These are phyloP conservation scores for Gavia stellata DNA, from an alignment of 2,113 vertebrate species.

Conservation along the genomic window DNA sequence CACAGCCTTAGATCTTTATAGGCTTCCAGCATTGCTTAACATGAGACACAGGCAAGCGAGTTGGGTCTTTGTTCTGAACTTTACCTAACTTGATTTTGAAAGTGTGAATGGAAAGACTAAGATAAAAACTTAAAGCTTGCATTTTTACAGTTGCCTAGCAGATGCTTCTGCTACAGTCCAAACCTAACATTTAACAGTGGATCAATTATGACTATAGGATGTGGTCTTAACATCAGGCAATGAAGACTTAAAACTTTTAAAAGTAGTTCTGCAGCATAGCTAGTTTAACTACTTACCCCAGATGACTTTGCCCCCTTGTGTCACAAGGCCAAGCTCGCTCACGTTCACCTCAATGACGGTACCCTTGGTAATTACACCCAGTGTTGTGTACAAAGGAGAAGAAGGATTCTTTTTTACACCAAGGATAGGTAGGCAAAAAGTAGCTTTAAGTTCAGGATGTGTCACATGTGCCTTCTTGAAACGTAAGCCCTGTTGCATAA, in stretches of 20 bases:
- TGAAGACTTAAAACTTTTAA: not conserved
- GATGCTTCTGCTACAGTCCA: not conserved
- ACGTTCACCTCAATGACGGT: conserved; percentile 95
- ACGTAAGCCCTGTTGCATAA: conserved; percentile 83
- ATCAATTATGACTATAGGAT: not conserved
- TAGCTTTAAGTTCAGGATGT: conserved; percentile 97
- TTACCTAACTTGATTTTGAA: not conserved
- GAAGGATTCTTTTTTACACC: conserved; percentile 98
- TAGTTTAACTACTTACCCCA: conserved; percentile 85
- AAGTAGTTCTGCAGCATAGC: not conserved
- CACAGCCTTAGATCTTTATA: not conserved
- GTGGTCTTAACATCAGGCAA: not conserved
- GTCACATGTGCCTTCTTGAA: conserved; percentile 98
- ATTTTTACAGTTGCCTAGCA: not conserved
- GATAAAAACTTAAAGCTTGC: not conserved
- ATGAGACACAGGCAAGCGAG: not conserved
- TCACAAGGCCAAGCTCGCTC: conserved; percentile 94
- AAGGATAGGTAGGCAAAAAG: conserved; percentile 94
- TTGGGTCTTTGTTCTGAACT: not conserved
- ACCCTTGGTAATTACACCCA: conserved; percentile 98
- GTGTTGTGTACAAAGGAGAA: conserved; percentile 89
- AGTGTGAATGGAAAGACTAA: not conserved
- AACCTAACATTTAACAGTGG: not conserved
- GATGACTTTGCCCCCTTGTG: conserved; percentile 97
- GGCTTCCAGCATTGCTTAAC: not conserved